Base-by-base conservation (phyloP, 2,888 invertebrate genomes). In the Calephelis perditalis region DNA sequence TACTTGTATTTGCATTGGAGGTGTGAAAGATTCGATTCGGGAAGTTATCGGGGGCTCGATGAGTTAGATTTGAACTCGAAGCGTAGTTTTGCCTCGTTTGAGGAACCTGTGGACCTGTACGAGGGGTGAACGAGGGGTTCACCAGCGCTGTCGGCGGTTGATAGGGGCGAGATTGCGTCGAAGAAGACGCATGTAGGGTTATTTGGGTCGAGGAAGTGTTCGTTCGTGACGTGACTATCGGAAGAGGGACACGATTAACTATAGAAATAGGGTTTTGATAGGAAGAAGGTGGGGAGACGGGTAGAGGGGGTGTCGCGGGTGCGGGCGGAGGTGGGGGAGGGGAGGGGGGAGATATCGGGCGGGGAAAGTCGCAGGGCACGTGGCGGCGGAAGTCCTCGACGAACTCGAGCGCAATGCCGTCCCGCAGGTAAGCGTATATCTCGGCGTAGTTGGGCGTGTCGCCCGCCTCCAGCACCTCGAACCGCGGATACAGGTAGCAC, bases 391-490 rank as follows among this genome's bases (percentile, higher is more conserved):
- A 88, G 62, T 77, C 81, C 55, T 79, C 77, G 62, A 88, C 85
- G 81, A 68, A 86, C 66, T 86, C 84, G 67, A 85, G 84, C 73
- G 71, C 70, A 80, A 88, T 81, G 74, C 86, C 86, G 81, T 81
- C 79, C 72, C 81, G 81, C 73, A 84, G 79, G 78, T 81, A 82
- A 70, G 72, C 74, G 73, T 73, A 67, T 63, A 88, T 78, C 72
- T 88, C 88, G 65, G 74, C 80, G 78, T 72, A 82, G 79, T 77
- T 83, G 77, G 83, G 88, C 76, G 88, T 81, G 70, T 66, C 81
- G 69, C 88, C 92, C 70, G 59, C 65, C 84, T 92, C 92, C 65
- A 92, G 80, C 80, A 91, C 91, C 65, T 73, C 76, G 82, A 92
- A 92, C 68, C 81, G 78, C 73, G 92, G 92, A 75, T 77, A 87